Percentiles rank a stretch among this genome's conserved stretches.
phyloP scores from a whole-genome alignment of 2,797 vertebrate species.

The Phrynocephalus forsythii region DNA sequence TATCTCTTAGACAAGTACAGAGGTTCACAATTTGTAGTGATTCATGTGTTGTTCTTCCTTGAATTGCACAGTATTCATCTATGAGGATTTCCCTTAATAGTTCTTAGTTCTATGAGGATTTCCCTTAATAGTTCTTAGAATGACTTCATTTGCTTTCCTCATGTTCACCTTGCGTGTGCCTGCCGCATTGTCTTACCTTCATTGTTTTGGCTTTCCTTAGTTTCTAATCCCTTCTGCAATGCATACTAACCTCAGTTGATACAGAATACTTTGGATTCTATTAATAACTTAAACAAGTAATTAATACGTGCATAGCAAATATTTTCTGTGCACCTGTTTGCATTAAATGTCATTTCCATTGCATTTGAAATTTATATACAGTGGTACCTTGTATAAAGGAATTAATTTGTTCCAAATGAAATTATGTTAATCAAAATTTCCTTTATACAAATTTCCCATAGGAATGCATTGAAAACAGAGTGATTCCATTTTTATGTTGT shows the following conservation, averaged over 20 bases:
- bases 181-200: conserved; percentile 49
- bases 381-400: too few species aligned
- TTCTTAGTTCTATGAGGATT: conserved; percentile 55
- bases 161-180: conserved; percentile 49
- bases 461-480: too few species aligned
- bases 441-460: too few species aligned
- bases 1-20: background rate
- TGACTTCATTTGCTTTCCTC: conserved; percentile 70
- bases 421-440: too few species aligned
- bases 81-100: conserved; percentile 54
- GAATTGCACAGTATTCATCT: conserved; percentile 2
- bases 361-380: background rate
- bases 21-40: background rate
- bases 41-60: conserved; percentile 8
- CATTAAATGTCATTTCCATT: background rate
- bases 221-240: conserved; percentile 67
- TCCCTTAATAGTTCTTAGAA: conserved; percentile 55
- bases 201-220: conserved; percentile 1
- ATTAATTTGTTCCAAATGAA: too few species aligned
- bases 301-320: background rate
- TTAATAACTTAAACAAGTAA: conserved; percentile 54
- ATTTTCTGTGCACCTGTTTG: background rate
- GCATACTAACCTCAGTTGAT: conserved; percentile 36
- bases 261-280: conserved; percentile 60
- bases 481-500: too few species aligned